phyloP scores from a whole-genome alignment of 2,888 invertebrate species.

The Diaphora mendica region DNA sequence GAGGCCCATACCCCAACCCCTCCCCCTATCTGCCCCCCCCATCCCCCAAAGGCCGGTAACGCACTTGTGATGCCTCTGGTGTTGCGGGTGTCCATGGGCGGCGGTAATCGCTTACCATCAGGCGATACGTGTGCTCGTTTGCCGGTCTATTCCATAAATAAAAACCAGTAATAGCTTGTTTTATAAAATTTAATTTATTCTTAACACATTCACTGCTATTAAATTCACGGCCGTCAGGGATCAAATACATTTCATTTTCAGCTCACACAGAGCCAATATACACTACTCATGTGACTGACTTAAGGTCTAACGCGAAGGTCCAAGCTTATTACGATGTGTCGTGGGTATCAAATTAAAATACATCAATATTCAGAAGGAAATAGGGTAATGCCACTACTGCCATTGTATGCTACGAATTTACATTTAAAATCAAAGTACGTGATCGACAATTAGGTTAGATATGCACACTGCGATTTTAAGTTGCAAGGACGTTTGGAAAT shows the following conservation, averaged over 20 bases:
- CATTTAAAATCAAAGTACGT: slow-evolving; percentile 42
- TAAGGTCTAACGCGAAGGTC: slow-evolving; percentile 2
- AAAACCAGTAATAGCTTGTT: no score
- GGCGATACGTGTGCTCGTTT: no score
- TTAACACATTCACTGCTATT: no score
- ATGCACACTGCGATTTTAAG: slow-evolving; percentile 15
- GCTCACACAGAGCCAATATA: not conserved
- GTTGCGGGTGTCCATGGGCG: no score
- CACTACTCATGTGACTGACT: not conserved
- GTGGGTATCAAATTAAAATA: slow-evolving; percentile 34
- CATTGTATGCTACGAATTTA: slow-evolving; percentile 46
- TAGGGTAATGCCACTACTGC: slow-evolving; percentile 45
- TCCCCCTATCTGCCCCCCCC: no score
- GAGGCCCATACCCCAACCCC: no score
- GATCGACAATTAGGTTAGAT: slow-evolving; percentile 23
- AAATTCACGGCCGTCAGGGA: not conserved
- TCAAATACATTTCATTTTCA: not conserved
- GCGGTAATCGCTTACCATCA: no score
- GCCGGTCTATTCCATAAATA: no score
- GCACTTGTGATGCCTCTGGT: no score
- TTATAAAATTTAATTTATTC: no score
- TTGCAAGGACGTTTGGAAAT: not conserved
- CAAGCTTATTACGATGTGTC: slow-evolving; percentile 27
- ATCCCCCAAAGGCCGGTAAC: no score
- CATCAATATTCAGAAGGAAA: slow-evolving; percentile 52